A percentile compares a stretch with the other conserved stretches of the same genome.
These are phyloP conservation scores for Catharus fuscescens DNA, from an alignment of 2,113 vertebrate genomes.

Conservation along the genomic window DNA sequence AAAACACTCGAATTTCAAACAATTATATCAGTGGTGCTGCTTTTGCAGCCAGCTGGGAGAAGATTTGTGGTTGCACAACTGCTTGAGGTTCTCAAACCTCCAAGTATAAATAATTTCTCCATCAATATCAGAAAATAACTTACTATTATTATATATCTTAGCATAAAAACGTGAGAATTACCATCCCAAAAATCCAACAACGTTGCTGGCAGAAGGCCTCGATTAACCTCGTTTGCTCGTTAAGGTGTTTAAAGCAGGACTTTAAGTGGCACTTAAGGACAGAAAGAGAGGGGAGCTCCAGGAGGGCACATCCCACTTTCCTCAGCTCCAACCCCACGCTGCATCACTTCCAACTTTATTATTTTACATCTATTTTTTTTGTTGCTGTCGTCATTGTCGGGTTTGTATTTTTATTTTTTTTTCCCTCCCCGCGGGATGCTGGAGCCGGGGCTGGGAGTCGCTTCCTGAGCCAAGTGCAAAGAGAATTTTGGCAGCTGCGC, in stretches of 20 bases:
- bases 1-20: constrained; percentile 23
- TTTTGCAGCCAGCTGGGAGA: background rate
- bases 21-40: background rate
- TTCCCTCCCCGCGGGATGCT: background rate
- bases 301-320: constrained; percentile 28
- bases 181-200: constrained; percentile 70
- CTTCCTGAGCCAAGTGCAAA: constrained; percentile 78
- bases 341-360: background rate
- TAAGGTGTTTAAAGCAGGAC: constrained; percentile 50
- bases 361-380: background rate
- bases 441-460: constrained; percentile 62
- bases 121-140: constrained; percentile 80
- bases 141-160: constrained; percentile 73
- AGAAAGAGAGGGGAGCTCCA: background rate
- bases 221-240: constrained; percentile 38
- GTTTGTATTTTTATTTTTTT: background rate
- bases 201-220: constrained; percentile 44
- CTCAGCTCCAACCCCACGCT: background rate
- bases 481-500: constrained; percentile 72
- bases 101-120: constrained; percentile 76
- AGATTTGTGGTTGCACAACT: constrained; percentile 43
- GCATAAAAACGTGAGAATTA: constrained; percentile 78
- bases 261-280: constrained; percentile 51
- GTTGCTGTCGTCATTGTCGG: too few species aligned
- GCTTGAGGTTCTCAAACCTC: constrained; percentile 63